Evolutionary conservation across 2,888 invertebrate genomes (phyloP), one percentile per base, ranked within the genome.

Genomic region (Nemotelus pantherinus): DNA sequence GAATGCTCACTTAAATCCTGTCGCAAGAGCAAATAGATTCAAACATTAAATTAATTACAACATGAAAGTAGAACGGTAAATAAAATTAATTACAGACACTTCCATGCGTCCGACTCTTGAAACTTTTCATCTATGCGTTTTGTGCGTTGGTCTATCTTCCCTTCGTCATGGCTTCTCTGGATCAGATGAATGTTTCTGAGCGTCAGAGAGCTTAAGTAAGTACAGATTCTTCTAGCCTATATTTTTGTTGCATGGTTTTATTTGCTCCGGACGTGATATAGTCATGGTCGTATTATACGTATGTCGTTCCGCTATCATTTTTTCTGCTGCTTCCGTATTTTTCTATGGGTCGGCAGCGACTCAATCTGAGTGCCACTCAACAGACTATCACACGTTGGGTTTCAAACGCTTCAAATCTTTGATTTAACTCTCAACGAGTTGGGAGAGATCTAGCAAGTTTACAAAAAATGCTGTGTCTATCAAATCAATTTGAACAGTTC

Each of bases 61-160:
- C 78, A 78, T 78, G 71, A 78, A 78, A 76, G 78, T 76, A 71
- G 76, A 78, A 76, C 64, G 76, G 43, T 76, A 78, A 72, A 78
- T 77, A 78, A 78, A 78, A 78, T 78, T 78, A 78, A 78, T 78
- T 78, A 64, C 78, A 72, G 78, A 71, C 65, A 72, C 67, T 78
- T 72, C 44, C 55, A 70, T 70, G 9, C 70, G 70, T 55, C 70
- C 70, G 43, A 41, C 55, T 41, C 50, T 53, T 55, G 60, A 60
- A 74, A 74, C 74, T 63, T 74, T 74, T 63, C 74, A 74, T 74
- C 60, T 43, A 41, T 47, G 60, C 39, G 41, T 63, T 74, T 60
- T 3, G 25, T 25, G 25, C 25, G 25, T 0, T 25, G 25, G 25
- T 25, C 25, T 25, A 25, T 25, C 25, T 25, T 25, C 25, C 25